Evolutionary conservation across 2,797 vertebrate genomes (phyloP).

Genomic region (Lepus townsendii): DNA sequence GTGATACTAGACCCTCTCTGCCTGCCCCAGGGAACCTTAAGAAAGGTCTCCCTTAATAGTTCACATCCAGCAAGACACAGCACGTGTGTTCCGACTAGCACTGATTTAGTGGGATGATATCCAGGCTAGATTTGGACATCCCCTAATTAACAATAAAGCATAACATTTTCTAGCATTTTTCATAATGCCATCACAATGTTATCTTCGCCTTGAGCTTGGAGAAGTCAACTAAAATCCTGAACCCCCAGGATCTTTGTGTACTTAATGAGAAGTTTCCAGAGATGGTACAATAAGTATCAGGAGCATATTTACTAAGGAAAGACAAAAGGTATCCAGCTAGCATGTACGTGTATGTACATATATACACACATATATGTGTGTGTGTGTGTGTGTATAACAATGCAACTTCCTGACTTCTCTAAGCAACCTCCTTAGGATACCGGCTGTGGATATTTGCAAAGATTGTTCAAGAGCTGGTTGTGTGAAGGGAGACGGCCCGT

Average conservation of each 20-base stretch:
- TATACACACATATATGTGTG: too few relatives aligned
- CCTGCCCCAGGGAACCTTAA: not conserved
- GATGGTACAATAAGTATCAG: not conserved
- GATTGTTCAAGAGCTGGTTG: conserved; percentile 70
- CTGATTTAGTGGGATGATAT: not conserved
- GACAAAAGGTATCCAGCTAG: not conserved
- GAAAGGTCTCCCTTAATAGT: not conserved
- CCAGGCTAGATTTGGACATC: not conserved
- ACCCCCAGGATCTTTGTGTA: not conserved
- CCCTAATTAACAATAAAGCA: not conserved
- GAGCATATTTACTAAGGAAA: not conserved
- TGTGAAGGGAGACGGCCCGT: conserved; percentile 68
- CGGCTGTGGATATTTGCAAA: conserved; percentile 60
- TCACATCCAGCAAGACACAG: not conserved
- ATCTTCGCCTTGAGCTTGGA: not conserved
- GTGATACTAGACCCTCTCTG: not conserved
- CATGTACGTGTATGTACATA: not conserved
- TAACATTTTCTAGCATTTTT: not conserved
- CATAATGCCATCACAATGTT: not conserved
- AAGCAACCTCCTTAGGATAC: conserved; percentile 50
- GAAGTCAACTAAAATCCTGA: conserved; percentile 8
- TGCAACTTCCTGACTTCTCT: conserved; percentile 58
- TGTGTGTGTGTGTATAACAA: not conserved
- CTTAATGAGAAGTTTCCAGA: conserved; percentile 19
- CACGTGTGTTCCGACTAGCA: not conserved